A percentile compares a stretch with the other conserved stretches of the same genome.
Evolutionary conservation across 2,113 vertebrate species (phyloP).

Genomic region (Crotophaga sulcirostris): DNA sequence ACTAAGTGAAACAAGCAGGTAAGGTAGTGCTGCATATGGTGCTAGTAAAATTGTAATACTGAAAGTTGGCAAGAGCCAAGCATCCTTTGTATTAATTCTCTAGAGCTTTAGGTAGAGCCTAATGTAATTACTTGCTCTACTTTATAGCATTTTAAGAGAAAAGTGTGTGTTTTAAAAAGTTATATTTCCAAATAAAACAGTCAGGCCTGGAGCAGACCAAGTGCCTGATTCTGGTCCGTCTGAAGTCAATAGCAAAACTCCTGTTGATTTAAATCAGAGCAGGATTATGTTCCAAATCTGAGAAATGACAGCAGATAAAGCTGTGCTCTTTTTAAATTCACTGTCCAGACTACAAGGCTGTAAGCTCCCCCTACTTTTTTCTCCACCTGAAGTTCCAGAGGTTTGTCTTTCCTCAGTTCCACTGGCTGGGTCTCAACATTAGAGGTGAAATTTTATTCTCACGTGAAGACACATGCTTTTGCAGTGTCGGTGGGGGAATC

Average conservation of each 20-base stretch:
- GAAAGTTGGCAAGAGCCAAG: conserved; percentile 37
- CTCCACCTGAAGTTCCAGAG: background rate
- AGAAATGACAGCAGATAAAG: background rate
- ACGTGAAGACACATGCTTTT: background rate
- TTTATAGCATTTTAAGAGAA: conserved; percentile 57
- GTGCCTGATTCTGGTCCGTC: conserved; percentile 2
- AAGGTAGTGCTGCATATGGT: conserved; percentile 40
- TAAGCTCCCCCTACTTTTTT: background rate
- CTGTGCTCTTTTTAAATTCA: background rate
- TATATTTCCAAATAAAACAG: conserved; percentile 46
- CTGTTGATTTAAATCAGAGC: background rate
- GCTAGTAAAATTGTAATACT: conserved; percentile 61
- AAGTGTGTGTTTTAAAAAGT: conserved; percentile 49
- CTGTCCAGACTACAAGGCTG: background rate
- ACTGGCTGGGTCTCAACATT: background rate
- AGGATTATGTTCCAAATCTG: conserved; percentile 6
- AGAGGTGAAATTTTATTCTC: background rate
- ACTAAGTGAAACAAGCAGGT: conserved; percentile 51
- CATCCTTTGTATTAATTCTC: conserved; percentile 59
- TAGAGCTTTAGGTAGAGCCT: conserved; percentile 52
- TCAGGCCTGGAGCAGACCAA: conserved; percentile 39
- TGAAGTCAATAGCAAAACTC: conserved; percentile 22
- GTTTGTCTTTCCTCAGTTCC: background rate
- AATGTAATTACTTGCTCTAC: conserved; percentile 55
- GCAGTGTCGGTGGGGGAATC: background rate